Base-by-base conservation (phyloP, 2,888 invertebrate species). In the Noctua janthe region DNA sequence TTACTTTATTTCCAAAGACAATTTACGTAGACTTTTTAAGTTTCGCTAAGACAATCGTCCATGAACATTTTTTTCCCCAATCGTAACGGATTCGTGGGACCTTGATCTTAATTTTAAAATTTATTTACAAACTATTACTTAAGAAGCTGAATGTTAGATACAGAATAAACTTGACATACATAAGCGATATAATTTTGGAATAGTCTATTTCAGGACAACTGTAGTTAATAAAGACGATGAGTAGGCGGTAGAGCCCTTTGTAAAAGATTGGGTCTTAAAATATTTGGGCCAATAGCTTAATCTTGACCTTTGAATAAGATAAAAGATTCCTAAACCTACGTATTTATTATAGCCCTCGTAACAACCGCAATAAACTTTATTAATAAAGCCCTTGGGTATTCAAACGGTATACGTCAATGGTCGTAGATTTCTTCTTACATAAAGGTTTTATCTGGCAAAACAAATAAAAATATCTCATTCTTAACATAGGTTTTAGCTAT, bases 61-160 rank as follows among this genome's bases (percentile, higher is more conserved):
- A 35, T 86, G 80, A 80, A 67, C 64, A 79, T 81, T 81, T 77
- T 86, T 74, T 43, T 43, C 78, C 81, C 39, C 76, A 80, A 76
- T 64, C 51, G 74, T 70, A 86, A 76, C 76, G n/a, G 64, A 71
- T 78, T 74, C 67, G 54, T 7, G 35, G 39, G 39, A 81, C 85
- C 87, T 87, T 86, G 85, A 81, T 87, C 87, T 86, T 84, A 86
- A 86, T 84, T 76, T 81, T 69, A 69, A 62, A 43, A 72, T 64
- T 80, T 76, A 76, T 80, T 86, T 67, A 49, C 71, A 56, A 35
- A 76, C 59, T 70, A 51, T 86, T 81, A 78, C 81, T 70, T 80
- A 74, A 83, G 69, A 69, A 29, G 20, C 13, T 35, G 59, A 84
- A 54, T 71, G 0, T 80, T 79, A 51, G 29, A 76, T 56, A 78